Percentiles rank a stretch among this genome's conserved stretches.
Conservation (phyloP, 2,888 invertebrate genomes). For the Osmoderma eremita region DNA sequence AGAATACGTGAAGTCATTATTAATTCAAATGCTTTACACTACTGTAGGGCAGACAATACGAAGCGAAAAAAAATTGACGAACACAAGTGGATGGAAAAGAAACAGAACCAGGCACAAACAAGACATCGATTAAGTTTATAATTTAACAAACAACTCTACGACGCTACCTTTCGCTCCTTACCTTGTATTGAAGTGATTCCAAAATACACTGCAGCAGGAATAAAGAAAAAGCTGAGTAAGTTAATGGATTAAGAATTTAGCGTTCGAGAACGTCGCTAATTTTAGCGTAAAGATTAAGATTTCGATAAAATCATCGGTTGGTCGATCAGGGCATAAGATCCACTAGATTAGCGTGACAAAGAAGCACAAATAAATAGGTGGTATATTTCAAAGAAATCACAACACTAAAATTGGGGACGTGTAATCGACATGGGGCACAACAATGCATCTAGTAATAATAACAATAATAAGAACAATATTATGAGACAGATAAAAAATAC, state of each 20-base stretch:
- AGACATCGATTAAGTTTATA: constrained; percentile 32
- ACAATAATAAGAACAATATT: constrained; percentile 54
- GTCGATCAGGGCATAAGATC: no score
- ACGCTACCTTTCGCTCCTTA: constrained; percentile 71
- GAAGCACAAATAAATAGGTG: constrained; percentile 50
- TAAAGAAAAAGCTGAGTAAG: constrained; percentile 52
- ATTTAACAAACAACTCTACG: constrained; percentile 9
- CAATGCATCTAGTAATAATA: constrained; percentile 70
- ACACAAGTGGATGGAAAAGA: constrained; percentile 60
- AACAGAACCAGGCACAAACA: constrained; percentile 55
- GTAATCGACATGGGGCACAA: constrained; percentile 83
- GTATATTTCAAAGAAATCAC: constrained; percentile 52
- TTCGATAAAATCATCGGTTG: neutral
- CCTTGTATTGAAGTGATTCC: constrained; percentile 99
- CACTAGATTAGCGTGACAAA: constrained; percentile 41
- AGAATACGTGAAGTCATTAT: constrained; percentile 12
- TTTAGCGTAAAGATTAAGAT: neutral
- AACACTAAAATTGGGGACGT: constrained; percentile 64
- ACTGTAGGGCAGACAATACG: constrained; percentile 47
- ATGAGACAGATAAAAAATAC: constrained; percentile 55
- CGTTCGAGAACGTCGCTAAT: neutral
- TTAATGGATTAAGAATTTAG: constrained; percentile 22
- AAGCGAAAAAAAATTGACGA: constrained; percentile 62
- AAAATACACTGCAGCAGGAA: constrained; percentile 94
- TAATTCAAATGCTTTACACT: constrained; percentile 23